phyloP scores from a whole-genome alignment of 2,113 vertebrate genomes.

The Talpa occidentalis region DNA sequence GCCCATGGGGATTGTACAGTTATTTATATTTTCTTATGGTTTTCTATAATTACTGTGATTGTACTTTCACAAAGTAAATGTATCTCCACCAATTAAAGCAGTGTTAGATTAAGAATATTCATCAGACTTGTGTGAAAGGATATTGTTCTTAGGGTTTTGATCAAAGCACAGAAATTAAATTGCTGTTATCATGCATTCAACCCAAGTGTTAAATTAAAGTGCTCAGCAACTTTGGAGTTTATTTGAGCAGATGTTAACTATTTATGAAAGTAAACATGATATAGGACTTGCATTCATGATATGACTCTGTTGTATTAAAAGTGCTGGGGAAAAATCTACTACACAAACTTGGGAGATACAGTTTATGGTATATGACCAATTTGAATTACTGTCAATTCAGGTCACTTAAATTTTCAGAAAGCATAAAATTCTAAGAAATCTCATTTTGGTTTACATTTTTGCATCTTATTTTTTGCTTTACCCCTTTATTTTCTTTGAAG shows the following conservation, averaged over 20 bases:
- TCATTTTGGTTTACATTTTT: constrained; percentile 14
- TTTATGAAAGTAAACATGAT: constrained; percentile 73
- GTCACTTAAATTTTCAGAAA: constrained; percentile 36
- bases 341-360: not conserved
- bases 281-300: constrained; percentile 71
- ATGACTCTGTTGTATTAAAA: constrained; percentile 66
- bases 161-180: constrained; percentile 81
- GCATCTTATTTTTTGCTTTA: not conserved
- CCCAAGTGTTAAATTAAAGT: constrained; percentile 67
- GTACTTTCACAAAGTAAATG: constrained; percentile 80
- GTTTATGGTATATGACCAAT: constrained; percentile 1
- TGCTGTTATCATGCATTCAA: constrained; percentile 75
- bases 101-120: constrained; percentile 77
- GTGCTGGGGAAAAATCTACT: not conserved
- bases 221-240: constrained; percentile 70
- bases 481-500: constrained; percentile 38
- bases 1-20: constrained; percentile 73
- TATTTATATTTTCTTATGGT: constrained; percentile 84
- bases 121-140: constrained; percentile 77
- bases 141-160: constrained; percentile 79
- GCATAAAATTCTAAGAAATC: constrained; percentile 34
- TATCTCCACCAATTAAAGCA: constrained; percentile 79
- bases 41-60: constrained; percentile 82
- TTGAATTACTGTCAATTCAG: constrained; percentile 27
- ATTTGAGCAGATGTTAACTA: constrained; percentile 74